Evolutionary conservation across 2,888 invertebrate species (phyloP).

Genomic region (Lasioglossum leucozonium): DNA sequence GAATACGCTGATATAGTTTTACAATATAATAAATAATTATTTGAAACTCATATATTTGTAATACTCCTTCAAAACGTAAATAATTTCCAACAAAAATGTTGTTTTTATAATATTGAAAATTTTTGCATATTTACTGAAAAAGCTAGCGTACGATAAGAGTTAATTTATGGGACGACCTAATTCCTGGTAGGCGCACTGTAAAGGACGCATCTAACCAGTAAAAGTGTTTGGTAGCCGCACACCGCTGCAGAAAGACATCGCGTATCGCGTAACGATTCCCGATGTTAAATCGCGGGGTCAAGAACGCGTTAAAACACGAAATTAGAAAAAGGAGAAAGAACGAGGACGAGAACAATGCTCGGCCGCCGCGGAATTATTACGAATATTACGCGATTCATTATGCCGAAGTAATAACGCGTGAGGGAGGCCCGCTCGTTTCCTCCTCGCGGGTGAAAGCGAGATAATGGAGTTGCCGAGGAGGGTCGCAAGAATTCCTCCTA

Average conservation of each 20-base stretch:
- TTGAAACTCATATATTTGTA: no score
- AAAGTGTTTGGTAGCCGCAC: background rate
- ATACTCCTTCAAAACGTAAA: no score
- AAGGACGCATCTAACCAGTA: no score
- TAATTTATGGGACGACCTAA: no score
- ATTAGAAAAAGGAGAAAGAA: constrained; percentile 24
- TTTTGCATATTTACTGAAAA: no score
- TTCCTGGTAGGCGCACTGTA: no score
- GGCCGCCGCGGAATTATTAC: constrained; percentile 41
- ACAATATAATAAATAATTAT: no score
- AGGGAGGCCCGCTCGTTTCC: constrained; percentile 11
- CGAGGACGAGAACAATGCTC: constrained; percentile 23
- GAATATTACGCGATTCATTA: constrained; percentile 63
- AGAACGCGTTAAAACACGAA: constrained; percentile 32
- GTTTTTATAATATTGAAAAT: no score
- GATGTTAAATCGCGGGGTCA: background rate
- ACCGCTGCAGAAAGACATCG: background rate
- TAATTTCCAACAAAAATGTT: no score
- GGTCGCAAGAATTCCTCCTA: constrained; percentile 48
- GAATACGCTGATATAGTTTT: no score
- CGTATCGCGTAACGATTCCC: background rate
- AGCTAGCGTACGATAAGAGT: no score
- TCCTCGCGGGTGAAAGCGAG: constrained; percentile 30
- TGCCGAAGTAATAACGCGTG: constrained; percentile 65
- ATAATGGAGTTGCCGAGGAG: constrained; percentile 20